Evolutionary conservation across 1,140 invertebrate genomes (phyloP), one percentile per base, ranked within the genome.

Genomic region (Leptopilina boulardi): DNA sequence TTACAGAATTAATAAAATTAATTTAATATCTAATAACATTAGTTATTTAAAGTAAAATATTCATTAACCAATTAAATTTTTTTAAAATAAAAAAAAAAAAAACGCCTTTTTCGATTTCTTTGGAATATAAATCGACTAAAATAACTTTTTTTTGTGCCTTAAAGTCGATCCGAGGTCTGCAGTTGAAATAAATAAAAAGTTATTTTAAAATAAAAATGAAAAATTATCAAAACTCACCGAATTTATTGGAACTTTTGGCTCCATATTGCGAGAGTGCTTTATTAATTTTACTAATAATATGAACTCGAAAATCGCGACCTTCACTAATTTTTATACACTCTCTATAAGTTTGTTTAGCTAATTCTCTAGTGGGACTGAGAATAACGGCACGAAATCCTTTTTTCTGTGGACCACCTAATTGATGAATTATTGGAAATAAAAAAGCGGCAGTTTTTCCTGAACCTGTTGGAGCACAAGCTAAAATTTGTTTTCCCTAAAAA

Each of bases 401-500:
- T 38, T 93, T 94, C 73, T 92, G 90, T 0, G 95, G 94, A 51
- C 90, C 90, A 42, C 92, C 90, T 3, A 96, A 89, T 6, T 92
- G 88, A 83, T 96, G 93, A 78, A 98, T 94, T 10, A 98, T 91
- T 3, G 97, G 97, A 0, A 98, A 85, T 0, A 98, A 89, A 89
- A 98, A 98, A 0, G 97, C 96, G 15, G 95, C 94, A 0, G 97
- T 98, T 91, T 98, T 98, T 76, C 95, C 94, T 72, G 96, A 97
- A 13, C 97, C 97, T 0, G 97, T 98, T 11, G 98, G 98, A 0
- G 98, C 98, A 91, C 96, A 98, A 8, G 96, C 98, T 86, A 99
- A 93, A 19, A 99, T 89, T 88, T 99, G 96, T 73, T 97, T 93
- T 42, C 94, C 93, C 94, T 96, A 81, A 87, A 89, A 78, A 84